Conservation (phyloP, 2,113 vertebrate genomes). For the Daphoenositta chrysoptera region DNA sequence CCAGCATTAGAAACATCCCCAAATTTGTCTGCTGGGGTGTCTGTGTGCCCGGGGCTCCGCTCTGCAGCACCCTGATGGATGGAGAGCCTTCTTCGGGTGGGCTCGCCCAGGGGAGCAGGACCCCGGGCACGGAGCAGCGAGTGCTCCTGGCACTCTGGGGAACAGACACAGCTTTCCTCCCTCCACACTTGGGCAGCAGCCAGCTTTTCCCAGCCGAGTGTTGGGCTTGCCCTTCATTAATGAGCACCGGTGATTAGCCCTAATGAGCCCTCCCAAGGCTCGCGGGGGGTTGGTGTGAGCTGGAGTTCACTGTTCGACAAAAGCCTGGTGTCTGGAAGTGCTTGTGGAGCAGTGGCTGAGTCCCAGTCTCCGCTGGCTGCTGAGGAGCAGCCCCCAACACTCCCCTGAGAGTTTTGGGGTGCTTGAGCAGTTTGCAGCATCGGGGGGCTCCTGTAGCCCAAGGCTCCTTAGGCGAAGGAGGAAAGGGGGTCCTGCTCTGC, state of each 20-base stretch:
- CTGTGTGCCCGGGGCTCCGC: background rate
- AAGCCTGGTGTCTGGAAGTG: background rate
- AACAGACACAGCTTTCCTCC: fast-evolving
- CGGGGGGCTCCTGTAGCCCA: fast-evolving
- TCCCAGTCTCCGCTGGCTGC: background rate
- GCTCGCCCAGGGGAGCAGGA: fast-evolving
- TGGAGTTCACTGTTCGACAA: background rate
- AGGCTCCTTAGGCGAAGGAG: background rate
- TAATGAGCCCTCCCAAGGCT: background rate
- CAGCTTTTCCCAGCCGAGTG: background rate
- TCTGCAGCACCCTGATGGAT: background rate
- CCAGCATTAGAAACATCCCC: slow-evolving; percentile 14
- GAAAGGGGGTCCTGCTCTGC: background rate
- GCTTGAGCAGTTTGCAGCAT: background rate
- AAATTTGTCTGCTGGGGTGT: background rate
- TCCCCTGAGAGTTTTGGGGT: fast-evolving
- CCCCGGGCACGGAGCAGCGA: fast-evolving
- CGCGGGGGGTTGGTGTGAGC: background rate
- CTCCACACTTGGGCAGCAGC: background rate
- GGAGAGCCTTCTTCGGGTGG: background rate
- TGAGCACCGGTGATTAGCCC: background rate
- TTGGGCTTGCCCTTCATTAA: background rate
- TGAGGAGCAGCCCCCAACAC: background rate
- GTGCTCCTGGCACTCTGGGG: background rate
- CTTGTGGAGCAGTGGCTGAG: fast-evolving